Evolutionary conservation across 2,797 vertebrate genomes (phyloP).

Genomic region (Micropoecilia bifurca): DNA sequence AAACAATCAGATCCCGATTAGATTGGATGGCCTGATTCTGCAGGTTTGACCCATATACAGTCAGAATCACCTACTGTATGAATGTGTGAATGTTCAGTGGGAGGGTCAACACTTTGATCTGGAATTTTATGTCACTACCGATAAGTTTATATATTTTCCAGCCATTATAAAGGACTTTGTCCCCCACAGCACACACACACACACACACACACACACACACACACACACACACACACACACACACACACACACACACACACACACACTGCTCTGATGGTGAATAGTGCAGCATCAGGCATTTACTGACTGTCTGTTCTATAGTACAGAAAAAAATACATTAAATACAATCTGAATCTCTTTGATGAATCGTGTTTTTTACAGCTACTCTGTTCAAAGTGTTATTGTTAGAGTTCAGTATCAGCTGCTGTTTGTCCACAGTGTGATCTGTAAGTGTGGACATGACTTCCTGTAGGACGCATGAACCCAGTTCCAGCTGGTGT

Average conservation of each 20-base stretch:
- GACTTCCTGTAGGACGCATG: slow-evolving; percentile 12
- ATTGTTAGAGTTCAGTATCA: background rate
- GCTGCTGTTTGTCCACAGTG: slow-evolving; percentile 34
- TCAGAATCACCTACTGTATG: too few relatives aligned
- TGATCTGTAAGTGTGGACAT: slow-evolving; percentile 36
- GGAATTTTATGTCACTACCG: background rate
- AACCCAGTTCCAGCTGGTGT: background rate
- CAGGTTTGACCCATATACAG: too few relatives aligned
- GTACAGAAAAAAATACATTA: background rate
- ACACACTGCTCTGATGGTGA: background rate
- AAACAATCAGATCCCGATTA: too few relatives aligned
- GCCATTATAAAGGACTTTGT: background rate
- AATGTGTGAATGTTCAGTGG: too few relatives aligned
- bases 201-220: background rate
- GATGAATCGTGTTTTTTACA: background rate
- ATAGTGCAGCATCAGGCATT: background rate
- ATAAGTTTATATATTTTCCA: background rate
- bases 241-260: background rate
- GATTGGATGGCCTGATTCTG: too few relatives aligned
- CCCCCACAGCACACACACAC: background rate
- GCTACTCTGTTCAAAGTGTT: background rate
- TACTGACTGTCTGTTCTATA: background rate
- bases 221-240: background rate
- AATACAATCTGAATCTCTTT: background rate
- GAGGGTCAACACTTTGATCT: too few relatives aligned